Conservation (phyloP, 2,797 vertebrate species). For the Potorous gilbertii region DNA sequence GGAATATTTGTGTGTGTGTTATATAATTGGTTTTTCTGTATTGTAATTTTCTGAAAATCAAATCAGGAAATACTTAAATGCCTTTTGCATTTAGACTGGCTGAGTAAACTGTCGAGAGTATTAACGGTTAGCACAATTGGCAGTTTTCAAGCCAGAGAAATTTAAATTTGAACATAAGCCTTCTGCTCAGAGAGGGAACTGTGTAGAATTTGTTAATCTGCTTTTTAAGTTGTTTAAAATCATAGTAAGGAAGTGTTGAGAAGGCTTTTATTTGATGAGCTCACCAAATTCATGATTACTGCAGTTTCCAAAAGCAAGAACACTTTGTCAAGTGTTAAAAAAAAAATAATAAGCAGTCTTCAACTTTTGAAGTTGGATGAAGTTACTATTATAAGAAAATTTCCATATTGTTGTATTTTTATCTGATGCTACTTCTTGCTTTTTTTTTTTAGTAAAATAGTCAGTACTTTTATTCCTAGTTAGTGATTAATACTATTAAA, state of each 20-base stretch:
- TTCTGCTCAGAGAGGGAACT: slow-evolving; percentile 3
- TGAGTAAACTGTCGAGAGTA: neutral
- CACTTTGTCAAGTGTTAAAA: slow-evolving; percentile 5
- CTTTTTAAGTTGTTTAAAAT: slow-evolving; percentile 38
- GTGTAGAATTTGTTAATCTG: neutral
- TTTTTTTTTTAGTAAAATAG: neutral
- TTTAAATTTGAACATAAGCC: neutral
- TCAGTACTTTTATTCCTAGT: neutral
- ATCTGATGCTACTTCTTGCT: slow-evolving; percentile 21
- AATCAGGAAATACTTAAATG: neutral
- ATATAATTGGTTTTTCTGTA: slow-evolving; percentile 38
- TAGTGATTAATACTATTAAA: neutral
- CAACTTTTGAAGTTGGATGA: slow-evolving; percentile 21
- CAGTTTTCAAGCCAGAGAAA: slow-evolving; percentile 1
- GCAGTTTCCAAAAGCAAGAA: neutral
- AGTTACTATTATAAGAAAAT: slow-evolving; percentile 9
- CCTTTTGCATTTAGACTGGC: neutral
- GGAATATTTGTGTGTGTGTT: neutral
- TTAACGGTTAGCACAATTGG: neutral
- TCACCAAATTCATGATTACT: slow-evolving; percentile 5
- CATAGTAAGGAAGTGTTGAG: slow-evolving; percentile 22
- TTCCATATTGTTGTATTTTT: slow-evolving; percentile 20
- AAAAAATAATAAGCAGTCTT: slow-evolving; percentile 42
- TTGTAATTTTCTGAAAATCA: slow-evolving; percentile 34
- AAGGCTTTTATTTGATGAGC: slow-evolving; percentile 36